Evolutionary conservation across 2,113 vertebrate species (phyloP).

Genomic region (Lagopus leucura): DNA sequence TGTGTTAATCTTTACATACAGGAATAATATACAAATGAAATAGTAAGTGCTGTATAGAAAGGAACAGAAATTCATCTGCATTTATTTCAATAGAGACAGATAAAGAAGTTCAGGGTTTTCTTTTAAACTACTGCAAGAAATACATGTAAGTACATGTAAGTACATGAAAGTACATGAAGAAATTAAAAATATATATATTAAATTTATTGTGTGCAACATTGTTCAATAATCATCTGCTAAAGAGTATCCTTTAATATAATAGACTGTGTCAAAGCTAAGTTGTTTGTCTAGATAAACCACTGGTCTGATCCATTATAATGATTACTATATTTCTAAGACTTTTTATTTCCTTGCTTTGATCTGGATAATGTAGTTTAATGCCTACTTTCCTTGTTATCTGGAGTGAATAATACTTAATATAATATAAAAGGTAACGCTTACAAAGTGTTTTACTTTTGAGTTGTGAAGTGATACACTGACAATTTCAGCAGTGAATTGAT

Average conservation of each 20-base stretch:
- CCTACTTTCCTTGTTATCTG: slow-evolving; percentile 46
- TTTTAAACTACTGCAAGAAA: slow-evolving; percentile 17
- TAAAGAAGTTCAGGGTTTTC: not conserved
- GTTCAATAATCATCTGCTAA: slow-evolving; percentile 12
- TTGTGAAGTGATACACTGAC: slow-evolving; percentile 52
- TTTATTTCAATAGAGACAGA: not conserved
- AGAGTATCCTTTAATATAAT: not conserved
- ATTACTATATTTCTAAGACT: slow-evolving; percentile 6
- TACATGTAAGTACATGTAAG: not conserved
- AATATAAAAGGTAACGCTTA: not conserved
- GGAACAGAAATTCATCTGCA: not conserved
- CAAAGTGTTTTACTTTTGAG: not conserved
- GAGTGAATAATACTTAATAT: slow-evolving; percentile 36
- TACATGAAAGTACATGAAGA: not conserved
- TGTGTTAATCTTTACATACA: not conserved
- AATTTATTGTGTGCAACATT: not conserved
- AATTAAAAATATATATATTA: not conserved
- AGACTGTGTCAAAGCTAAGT: slow-evolving; percentile 26
- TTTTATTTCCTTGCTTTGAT: slow-evolving; percentile 58
- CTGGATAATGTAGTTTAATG: slow-evolving; percentile 50
- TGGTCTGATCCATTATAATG: slow-evolving; percentile 33
- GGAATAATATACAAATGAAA: not conserved
- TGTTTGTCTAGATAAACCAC: slow-evolving; percentile 33
- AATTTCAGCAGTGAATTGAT: slow-evolving; percentile 57
- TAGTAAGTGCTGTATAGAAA: not conserved